Conservation (phyloP, 1,140 invertebrate genomes). For the Andricus grossulariae region DNA sequence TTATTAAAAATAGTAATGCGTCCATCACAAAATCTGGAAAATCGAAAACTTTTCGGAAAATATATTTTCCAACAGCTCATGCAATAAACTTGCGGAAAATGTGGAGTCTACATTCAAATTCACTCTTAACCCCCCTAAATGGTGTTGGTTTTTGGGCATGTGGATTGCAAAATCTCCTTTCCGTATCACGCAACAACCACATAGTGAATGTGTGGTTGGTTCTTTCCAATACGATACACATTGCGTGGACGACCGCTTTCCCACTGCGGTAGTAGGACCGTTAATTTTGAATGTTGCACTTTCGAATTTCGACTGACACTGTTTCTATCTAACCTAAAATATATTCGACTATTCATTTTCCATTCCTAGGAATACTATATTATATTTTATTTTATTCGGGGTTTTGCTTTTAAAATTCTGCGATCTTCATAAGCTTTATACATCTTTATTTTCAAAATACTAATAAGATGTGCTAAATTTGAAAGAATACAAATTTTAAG, state of each 20-base stretch:
- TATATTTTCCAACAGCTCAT: background rate
- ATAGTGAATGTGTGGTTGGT: background rate
- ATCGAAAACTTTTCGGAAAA: background rate
- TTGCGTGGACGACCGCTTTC: slow-evolving; percentile 10
- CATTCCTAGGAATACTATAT: too few relatives aligned
- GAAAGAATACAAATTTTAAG: too few relatives aligned
- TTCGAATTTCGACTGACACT: slow-evolving; percentile 23
- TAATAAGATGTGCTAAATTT: too few relatives aligned
- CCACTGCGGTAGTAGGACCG: slow-evolving; percentile 1
- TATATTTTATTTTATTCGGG: too few relatives aligned
- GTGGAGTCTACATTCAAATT: background rate
- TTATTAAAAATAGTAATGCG: too few relatives aligned
- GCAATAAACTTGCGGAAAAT: background rate
- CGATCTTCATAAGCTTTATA: too few relatives aligned
- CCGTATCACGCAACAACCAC: slow-evolving; percentile 1
- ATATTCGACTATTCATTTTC: too few relatives aligned
- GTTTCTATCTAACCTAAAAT: background rate
- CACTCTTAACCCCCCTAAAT: background rate
- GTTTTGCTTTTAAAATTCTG: too few relatives aligned
- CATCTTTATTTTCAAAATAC: too few relatives aligned
- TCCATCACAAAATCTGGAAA: background rate
- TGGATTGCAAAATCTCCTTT: background rate
- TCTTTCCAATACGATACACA: background rate
- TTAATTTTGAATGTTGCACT: slow-evolving; percentile 30
- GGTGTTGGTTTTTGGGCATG: background rate